A percentile compares a stretch with the other conserved stretches of the same genome.
These are phyloP conservation scores for Chrysotoxum bicinctum DNA, from an alignment of 2,888 invertebrate species.

Conservation along the genomic window DNA sequence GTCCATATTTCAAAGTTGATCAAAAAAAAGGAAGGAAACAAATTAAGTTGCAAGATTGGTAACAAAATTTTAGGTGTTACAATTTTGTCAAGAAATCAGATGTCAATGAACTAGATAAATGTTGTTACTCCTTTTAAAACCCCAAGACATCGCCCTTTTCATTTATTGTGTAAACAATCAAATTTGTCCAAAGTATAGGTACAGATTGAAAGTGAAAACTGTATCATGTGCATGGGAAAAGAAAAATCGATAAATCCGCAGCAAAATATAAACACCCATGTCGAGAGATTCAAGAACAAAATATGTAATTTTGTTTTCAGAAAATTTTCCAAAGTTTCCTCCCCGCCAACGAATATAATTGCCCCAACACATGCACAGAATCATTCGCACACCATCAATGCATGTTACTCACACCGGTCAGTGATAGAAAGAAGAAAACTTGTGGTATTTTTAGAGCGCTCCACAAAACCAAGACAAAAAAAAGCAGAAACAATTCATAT, in stretches of 20 bases:
- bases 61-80: too few species aligned
- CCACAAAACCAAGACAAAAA: background rate
- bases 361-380: background rate
- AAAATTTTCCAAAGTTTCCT: background rate
- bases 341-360: background rate
- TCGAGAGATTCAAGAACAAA: background rate
- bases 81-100: too few species aligned
- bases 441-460: slow-evolving; percentile 32
- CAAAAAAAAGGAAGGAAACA: too few species aligned
- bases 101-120: too few species aligned
- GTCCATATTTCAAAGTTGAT: too few species aligned
- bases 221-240: background rate
- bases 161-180: slow-evolving; percentile 42
- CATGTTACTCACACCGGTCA: background rate
- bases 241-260: slow-evolving; percentile 51
- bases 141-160: background rate
- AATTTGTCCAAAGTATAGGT: background rate
- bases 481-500: background rate
- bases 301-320: background rate
- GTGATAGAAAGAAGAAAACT: background rate
- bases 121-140: too few species aligned
- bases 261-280: slow-evolving; percentile 45
- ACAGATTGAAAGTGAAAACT: slow-evolving; percentile 25
- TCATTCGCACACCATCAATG: background rate
- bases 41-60: too few species aligned